Evolutionary conservation across 2,888 invertebrate species (phyloP), one percentile per base, ranked within the genome.

Genomic region (Alviniconcha strummeri): DNA sequence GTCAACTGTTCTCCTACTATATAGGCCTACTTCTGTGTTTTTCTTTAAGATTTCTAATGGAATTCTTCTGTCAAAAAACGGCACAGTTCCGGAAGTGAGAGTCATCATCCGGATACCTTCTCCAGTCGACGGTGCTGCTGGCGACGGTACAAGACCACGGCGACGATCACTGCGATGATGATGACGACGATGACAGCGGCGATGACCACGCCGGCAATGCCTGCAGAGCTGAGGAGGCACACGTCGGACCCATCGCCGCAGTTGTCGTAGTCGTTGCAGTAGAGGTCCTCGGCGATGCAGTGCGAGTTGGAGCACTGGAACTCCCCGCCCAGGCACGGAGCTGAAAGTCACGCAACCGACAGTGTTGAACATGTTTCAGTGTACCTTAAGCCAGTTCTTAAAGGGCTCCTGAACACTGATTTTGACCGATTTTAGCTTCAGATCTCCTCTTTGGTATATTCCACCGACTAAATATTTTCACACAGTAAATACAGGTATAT

Each of bases 221-320:
- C 83, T 5, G 80, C 84, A 0, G 75, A 52, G 54, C 75, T 80
- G 52, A 87, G 83, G 8, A 85, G 19, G 76, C 87, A 87, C 72
- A 84, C 57, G 82, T 87, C 87, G n/a, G 86, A 85, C 19, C 77
- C 84, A 80, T 87, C 87, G 36, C 87, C 87, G 55, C 87, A 87
- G 84, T 86, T 87, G 82, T 87, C 85, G 75, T 72, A 84, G 57
- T 84, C 87, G 84, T 87, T 85, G 82, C 87, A 87, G 81, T 85
- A 83, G 15, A 87, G 85, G 13, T 79, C 75, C 11, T 80, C 36
- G 17, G 76, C 80, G 80, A 87, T 87, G 81, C 87, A 87, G 83
- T 85, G 85, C 3, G 75, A 85, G 84, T 87, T 87, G 75, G 77
- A 60, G 57, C 87, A 87, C 19, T 72, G 56, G 82, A 85, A 87